Evolutionary conservation across 2,797 vertebrate species (phyloP).

Genomic region (Pangasius mekongensis): DNA sequence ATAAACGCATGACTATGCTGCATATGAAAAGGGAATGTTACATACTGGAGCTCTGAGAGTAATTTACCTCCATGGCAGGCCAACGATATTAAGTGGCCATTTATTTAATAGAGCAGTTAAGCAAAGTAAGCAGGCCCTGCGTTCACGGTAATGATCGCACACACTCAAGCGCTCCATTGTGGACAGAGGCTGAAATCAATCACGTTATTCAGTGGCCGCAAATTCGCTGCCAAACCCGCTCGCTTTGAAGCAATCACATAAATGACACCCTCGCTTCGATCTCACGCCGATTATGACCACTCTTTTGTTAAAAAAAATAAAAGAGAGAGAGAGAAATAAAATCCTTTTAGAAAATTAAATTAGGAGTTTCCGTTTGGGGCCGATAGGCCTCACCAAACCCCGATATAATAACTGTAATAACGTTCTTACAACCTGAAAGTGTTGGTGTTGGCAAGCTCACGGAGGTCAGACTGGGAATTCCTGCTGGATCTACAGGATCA

Average conservation of each 20-base stretch:
- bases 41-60: constrained; percentile 32
- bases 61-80: constrained; percentile 39
- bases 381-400: constrained; percentile 66
- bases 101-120: constrained; percentile 54
- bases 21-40: constrained; percentile 16
- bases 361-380: constrained; percentile 64
- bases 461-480: constrained; percentile 52
- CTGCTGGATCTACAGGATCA: constrained; percentile 61
- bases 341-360: constrained; percentile 71
- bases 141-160: constrained; percentile 45
- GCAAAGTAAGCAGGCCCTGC: constrained; percentile 16
- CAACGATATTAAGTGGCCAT: constrained; percentile 42
- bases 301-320: constrained; percentile 54
- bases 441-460: constrained; percentile 73
- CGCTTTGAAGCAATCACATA: constrained; percentile 67
- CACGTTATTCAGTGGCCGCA: constrained; percentile 53
- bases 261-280: constrained; percentile 68
- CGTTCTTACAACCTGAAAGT: constrained; percentile 77
- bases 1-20: constrained; percentile 30
- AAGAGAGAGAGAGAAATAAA: constrained; percentile 47
- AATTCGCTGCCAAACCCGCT: constrained; percentile 51
- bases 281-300: constrained; percentile 64
- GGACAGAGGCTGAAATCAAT: constrained; percentile 49
- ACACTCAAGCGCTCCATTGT: constrained; percentile 40
- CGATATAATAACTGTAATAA: constrained; percentile 75